These are phyloP conservation scores for Hoplodrina ambigua DNA, from an alignment of 2,888 invertebrate species.

Conservation along the genomic window DNA sequence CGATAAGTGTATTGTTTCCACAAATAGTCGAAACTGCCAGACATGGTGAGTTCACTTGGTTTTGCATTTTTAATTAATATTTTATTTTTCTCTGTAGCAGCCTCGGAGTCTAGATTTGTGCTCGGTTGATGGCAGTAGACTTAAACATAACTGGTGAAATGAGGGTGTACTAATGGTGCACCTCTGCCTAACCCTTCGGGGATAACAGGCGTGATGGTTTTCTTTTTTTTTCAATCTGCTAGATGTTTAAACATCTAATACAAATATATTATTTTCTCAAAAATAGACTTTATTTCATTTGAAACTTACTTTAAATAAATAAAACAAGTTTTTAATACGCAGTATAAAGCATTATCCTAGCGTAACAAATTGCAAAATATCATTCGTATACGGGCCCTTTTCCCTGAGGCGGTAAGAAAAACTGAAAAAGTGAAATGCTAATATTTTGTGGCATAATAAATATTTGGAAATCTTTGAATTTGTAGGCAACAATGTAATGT, in stretches of 20 bases:
- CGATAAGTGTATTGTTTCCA: background rate
- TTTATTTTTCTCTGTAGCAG: too few relatives aligned
- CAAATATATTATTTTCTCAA: background rate
- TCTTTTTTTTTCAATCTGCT: background rate
- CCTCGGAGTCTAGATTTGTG: too few relatives aligned
- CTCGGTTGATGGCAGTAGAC: too few relatives aligned
- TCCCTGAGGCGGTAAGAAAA: conserved; percentile 23
- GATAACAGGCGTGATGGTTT: too few relatives aligned
- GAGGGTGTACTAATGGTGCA: too few relatives aligned
- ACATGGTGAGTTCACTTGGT: background rate
- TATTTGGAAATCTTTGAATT: conserved; percentile 44
- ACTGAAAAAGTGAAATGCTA: conserved; percentile 34
- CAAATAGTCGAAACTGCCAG: background rate
- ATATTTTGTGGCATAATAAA: conserved; percentile 41
- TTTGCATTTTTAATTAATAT: conserved; percentile 10
- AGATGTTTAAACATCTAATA: too few relatives aligned
- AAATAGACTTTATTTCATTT: background rate
- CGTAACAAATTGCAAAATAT: conserved; percentile 35
- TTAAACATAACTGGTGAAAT: too few relatives aligned
- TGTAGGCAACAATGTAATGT: conserved; percentile 29
- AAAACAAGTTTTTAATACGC: background rate
- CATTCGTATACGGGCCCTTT: conserved; percentile 15
- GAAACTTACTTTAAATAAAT: conserved; percentile 7
- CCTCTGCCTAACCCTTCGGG: too few relatives aligned
- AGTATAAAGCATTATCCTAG: conserved; percentile 1